Percentiles rank a stretch among this genome's conserved stretches.
phyloP scores from a whole-genome alignment of 1,140 invertebrate genomes.

The Andrena cerasifolii region DNA sequence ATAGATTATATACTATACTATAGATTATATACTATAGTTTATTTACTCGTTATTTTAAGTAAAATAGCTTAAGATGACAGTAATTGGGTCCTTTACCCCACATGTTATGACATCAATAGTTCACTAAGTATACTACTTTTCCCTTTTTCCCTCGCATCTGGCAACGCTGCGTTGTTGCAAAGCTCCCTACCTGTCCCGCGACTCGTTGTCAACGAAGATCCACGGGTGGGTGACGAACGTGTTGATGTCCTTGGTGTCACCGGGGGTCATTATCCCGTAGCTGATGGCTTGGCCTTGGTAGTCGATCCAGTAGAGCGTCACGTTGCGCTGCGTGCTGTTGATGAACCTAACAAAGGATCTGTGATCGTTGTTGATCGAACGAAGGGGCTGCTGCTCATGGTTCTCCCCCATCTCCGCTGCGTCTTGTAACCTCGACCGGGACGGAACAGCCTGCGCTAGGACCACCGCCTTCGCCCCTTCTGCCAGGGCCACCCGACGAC shows the following conservation, averaged over 20 bases:
- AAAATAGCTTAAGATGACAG: too few species aligned
- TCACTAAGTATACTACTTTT: too few species aligned
- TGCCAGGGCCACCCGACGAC: conserved; percentile 17
- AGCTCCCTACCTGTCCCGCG: conserved; percentile 82
- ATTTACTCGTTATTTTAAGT: too few species aligned
- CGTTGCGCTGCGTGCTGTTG: conserved; percentile 85
- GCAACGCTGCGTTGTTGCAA: neutral
- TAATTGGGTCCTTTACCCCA: too few species aligned
- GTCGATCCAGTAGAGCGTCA: conserved; percentile 90
- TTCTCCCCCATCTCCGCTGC: conserved; percentile 36
- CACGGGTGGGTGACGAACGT: conserved; percentile 89
- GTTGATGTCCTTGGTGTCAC: conserved; percentile 84
- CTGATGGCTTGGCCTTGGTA: conserved; percentile 84
- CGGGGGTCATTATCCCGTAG: conserved; percentile 83
- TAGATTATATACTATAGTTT: too few species aligned
- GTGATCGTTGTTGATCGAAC: conserved; percentile 79
- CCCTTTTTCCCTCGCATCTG: too few species aligned
- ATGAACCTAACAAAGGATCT: conserved; percentile 86
- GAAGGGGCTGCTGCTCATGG: conserved; percentile 58
- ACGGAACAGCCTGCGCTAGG: too few species aligned
- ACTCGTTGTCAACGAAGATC: conserved; percentile 86
- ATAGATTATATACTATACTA: too few species aligned
- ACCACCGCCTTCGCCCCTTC: conserved; percentile 12
- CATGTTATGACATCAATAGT: too few species aligned
- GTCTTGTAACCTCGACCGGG: too few species aligned